Evolutionary conservation across 2,113 vertebrate genomes (phyloP), one percentile per base, ranked within the genome.

Genomic region (Zosterops borbonicus): DNA sequence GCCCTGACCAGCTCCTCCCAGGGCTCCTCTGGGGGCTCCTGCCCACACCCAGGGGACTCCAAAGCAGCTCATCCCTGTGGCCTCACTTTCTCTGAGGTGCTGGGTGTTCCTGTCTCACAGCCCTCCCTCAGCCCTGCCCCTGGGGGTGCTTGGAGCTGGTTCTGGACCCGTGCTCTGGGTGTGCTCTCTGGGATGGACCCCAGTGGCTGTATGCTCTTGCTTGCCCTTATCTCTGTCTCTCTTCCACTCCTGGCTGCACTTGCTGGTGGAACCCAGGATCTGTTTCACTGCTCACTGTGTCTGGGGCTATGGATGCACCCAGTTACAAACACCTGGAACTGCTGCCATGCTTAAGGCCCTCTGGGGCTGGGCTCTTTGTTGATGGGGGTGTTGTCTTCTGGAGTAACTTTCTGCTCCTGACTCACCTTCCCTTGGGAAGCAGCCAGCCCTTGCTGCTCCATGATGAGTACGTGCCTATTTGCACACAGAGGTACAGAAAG

Each of bases 41-140:
- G 14, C 18, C 17, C 33, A 12, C 25, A 41, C 15, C 20, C 7
- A 3, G 6, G 33, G 12, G 17, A 3, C 8, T 55, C 12, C 31
- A 9, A 9, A 23, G 29, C 19, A 63, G 31, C 27, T 80, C 42
- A 37, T 41, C 6, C 9, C 42, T 28, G 14, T 7, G 12, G 5
- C 0, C 12, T 42, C 6, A 1, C 16, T 21, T 11, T 59, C 20
- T 9, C 5, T 15, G 15, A 42, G 14, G 9, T 41, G 1, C 0
- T 0, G 4, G 16, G 1, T 33, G 31, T 13, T 21, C 3, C 9
- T 29, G 10, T 8, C 8, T n/a, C 39, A 9, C 5, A n/a, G 52
- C 3, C 11, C 50, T 6, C 2, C 7, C 29, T 23, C 33, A 19
- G 29, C 3, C 12, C 2, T 46, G 24, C 1, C 9, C 19, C 28